Conservation (phyloP, 2,797 vertebrate species). For the Microctenopoma stevenorrisi region DNA sequence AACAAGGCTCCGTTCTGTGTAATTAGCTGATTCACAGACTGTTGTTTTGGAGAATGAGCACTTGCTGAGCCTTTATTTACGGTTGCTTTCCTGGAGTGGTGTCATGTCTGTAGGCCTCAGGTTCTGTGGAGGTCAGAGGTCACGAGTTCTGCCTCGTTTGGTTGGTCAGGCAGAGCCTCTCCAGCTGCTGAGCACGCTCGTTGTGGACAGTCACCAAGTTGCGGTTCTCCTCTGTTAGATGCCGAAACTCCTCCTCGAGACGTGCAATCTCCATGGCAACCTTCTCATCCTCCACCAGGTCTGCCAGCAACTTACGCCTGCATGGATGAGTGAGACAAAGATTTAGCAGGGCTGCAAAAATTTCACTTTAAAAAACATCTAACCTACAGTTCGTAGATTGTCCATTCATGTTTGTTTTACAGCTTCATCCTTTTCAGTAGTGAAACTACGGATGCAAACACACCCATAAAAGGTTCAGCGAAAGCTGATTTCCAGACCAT, state of each 20-base stretch:
- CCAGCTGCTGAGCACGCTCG: conserved; percentile 91
- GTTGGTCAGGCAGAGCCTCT: conserved; percentile 89
- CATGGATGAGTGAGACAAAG: conserved; percentile 13
- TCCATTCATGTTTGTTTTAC: not conserved
- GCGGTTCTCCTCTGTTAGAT: conserved; percentile 93
- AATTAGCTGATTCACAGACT: conserved; percentile 65
- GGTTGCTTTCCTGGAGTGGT: conserved; percentile 29
- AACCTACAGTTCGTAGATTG: not conserved
- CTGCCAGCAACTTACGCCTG: conserved; percentile 92
- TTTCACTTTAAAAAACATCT: not conserved
- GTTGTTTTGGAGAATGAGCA: conserved; percentile 21
- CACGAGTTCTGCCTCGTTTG: conserved; percentile 91
- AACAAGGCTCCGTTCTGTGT: conserved; percentile 44
- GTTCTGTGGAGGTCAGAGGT: conserved; percentile 74
- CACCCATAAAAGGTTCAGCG: not conserved
- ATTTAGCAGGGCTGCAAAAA: not conserved
- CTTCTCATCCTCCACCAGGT: conserved; percentile 93
- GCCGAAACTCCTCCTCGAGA: conserved; percentile 91
- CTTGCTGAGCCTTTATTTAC: conserved; percentile 40
- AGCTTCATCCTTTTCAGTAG: not conserved
- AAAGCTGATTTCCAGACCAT: not conserved
- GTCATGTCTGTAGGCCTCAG: conserved; percentile 56
- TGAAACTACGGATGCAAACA: conserved; percentile 2
- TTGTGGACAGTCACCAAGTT: conserved; percentile 90
- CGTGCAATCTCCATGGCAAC: conserved; percentile 89